phyloP scores from a whole-genome alignment of 2,888 invertebrate species.

The Ligdia adustata region DNA sequence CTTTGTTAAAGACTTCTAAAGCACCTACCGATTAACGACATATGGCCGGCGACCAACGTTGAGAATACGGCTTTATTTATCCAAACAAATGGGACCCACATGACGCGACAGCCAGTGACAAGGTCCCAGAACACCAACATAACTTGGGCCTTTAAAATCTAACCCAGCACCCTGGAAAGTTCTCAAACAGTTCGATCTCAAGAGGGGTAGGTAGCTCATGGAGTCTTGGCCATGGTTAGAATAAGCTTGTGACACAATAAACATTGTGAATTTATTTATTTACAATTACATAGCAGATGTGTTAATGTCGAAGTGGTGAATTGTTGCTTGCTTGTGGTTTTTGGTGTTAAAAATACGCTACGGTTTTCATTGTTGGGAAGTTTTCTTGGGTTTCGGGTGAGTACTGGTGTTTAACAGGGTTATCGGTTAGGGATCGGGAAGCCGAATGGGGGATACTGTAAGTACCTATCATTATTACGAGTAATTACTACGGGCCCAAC shows the following conservation, averaged over 20 bases:
- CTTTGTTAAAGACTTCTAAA: background rate
- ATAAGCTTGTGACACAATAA: conserved; percentile 75
- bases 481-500: too few species aligned
- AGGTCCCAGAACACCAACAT: conserved; percentile 57
- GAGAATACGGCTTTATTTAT: conserved; percentile 72
- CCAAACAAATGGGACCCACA: conserved; percentile 76
- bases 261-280: conserved; percentile 73
- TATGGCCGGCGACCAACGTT: conserved; percentile 56
- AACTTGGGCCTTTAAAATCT: conserved; percentile 34
- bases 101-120: conserved; percentile 76
- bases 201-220: conserved; percentile 37
- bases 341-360: conserved; percentile 21
- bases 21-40: conserved; percentile 45
- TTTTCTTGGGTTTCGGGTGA: background rate
- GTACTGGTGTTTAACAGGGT: too few species aligned
- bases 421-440: too few species aligned
- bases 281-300: conserved; percentile 73
- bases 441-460: too few species aligned
- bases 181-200: background rate
- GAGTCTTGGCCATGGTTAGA: conserved; percentile 44
- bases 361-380: background rate
- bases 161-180: background rate
- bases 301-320: conserved; percentile 39
- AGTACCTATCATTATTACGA: too few species aligned
- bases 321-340: conserved; percentile 17